Evolutionary conservation across 2,888 invertebrate species (phyloP), one percentile per base, ranked within the genome.

Genomic region (Gastracanthus pulcherrimus): DNA sequence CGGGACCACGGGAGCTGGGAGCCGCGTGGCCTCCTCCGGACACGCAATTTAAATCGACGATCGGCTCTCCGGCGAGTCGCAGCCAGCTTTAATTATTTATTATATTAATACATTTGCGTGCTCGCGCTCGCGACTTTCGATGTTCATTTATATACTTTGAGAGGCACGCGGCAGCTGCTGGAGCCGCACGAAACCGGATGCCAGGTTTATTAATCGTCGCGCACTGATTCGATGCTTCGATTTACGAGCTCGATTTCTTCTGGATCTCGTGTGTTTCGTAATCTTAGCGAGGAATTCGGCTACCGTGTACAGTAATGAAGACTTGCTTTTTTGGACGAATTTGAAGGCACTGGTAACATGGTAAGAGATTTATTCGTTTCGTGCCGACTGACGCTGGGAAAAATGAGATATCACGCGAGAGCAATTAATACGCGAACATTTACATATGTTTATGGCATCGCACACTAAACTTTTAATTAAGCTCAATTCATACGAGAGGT

Each of bases 191-290:
- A n/a, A n/a, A n/a, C n/a, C n/a, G n/a, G 38, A 58, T 55, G 13
- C 70, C 81, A 84, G 81, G 84, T 83, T 72, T 86, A 85, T 86
- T 85, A 86, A 86, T 85, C 82, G 84, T 69, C 26, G 66, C 71
- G 64, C 51, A 34, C 72, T 41, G 34, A 64, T 76, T 70, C 70
- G 64, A 55, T 34, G 4, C 19, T 36, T 19, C 77, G 76, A 85
- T 85, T 85, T 83, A 75, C 76, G 81, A 83, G 41, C 60, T 41
- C 29, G 62, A 76, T 55, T 75, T 80, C 80, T 74, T 79, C 74
- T n/a, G 79, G 69, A 66, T 80, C 76, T 60, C 74, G 70, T 64
- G 26, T 13, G 23, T 45, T 60, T 69, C 69, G 41, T 60, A 58
- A 76, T n/a, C 23, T 29, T 19, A 7, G 11, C 45, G 19, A 9